Conservation (phyloP, 2,888 invertebrate species). For the Rhogogaster chlorosoma region DNA sequence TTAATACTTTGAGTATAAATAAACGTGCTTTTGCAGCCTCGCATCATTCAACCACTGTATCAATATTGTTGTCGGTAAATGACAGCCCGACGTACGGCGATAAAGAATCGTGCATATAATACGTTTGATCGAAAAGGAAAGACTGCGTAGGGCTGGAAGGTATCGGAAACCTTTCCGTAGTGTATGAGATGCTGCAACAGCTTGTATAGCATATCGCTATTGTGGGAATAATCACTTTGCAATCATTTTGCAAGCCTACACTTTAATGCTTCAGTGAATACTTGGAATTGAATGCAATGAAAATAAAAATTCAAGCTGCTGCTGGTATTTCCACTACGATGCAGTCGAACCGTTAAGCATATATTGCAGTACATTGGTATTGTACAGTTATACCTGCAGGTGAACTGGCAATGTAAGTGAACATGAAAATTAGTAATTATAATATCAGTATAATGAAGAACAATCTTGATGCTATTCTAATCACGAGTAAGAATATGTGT, state of each 20-base stretch:
- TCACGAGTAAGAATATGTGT: background rate
- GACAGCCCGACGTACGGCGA: background rate
- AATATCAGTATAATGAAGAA: background rate
- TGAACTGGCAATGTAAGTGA: background rate
- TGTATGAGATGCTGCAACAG: background rate
- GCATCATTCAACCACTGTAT: background rate
- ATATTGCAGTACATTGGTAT: background rate
- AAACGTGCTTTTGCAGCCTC: background rate
- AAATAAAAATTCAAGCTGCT: background rate
- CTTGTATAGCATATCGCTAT: background rate
- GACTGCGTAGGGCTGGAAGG: background rate
- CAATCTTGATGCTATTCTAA: background rate
- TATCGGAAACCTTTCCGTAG: background rate
- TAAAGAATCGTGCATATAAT: background rate
- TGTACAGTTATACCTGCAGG: background rate
- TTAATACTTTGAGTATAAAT: background rate
- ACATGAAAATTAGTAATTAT: background rate
- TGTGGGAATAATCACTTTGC: background rate
- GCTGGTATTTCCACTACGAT: background rate
- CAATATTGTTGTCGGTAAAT: conserved; percentile 6
- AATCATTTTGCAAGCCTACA: background rate
- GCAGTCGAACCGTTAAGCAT: conserved; percentile 11
- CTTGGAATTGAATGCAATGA: background rate
- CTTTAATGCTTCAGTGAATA: conserved; percentile 29
- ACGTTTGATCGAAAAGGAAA: background rate